phyloP scores from a whole-genome alignment of 2,113 vertebrate genomes.

The Coturnix japonica region DNA sequence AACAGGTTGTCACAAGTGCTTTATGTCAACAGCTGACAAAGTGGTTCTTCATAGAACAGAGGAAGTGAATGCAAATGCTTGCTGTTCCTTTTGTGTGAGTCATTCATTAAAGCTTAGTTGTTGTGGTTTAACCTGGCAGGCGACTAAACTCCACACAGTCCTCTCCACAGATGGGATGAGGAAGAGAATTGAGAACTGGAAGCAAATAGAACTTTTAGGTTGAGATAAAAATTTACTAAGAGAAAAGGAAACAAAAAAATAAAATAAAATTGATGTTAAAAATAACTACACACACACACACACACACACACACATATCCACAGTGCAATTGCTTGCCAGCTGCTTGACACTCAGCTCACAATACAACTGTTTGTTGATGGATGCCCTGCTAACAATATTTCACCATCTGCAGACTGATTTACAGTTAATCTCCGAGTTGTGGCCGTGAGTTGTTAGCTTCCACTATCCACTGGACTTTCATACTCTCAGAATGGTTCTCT shows the following conservation, averaged over 20 bases:
- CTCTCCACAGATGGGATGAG: not conserved
- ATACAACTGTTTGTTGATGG: not conserved
- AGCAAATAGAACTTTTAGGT: not conserved
- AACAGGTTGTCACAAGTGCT: constrained; percentile 11
- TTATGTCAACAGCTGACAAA: constrained; percentile 19
- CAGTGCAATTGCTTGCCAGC: not conserved
- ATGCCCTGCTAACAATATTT: not conserved
- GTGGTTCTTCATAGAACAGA: not conserved
- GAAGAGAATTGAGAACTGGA: not conserved
- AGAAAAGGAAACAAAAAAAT: not conserved
- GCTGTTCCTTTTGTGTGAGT: not conserved
- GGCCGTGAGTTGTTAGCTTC: too few species aligned
- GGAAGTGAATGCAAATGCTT: not conserved
- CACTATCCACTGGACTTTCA: too few species aligned
- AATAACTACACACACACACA: not conserved
- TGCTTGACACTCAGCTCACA: not conserved
- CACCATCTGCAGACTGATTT: not conserved
- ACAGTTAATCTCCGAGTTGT: too few species aligned
- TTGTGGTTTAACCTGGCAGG: not conserved
- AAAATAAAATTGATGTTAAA: not conserved
- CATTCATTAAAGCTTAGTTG: not conserved
- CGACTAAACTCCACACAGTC: not conserved
- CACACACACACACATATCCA: not conserved
- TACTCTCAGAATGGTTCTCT: too few species aligned
- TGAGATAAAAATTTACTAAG: not conserved